Evolutionary conservation across 1,140 invertebrate species (phyloP).

Genomic region (Tetragonula clypearis): DNA sequence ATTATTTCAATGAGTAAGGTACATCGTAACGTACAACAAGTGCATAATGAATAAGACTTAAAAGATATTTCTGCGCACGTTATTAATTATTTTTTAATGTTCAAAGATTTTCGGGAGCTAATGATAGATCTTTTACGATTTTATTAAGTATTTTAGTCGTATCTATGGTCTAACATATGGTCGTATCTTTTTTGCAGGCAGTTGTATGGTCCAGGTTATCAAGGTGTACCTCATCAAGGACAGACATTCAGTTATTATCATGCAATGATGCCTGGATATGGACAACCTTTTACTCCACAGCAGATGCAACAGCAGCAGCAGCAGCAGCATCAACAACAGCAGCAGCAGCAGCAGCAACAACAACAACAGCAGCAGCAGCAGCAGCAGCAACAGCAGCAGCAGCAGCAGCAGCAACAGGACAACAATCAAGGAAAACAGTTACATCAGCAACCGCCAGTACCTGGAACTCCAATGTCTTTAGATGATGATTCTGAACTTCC

Average conservation of each 20-base stretch:
- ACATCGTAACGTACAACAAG: not conserved
- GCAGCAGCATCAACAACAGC: too few species aligned
- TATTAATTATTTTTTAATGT: not conserved
- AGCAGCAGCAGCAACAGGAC: constrained; percentile 69
- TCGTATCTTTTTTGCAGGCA: constrained; percentile 70
- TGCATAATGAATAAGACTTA: not conserved
- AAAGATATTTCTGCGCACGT: not conserved
- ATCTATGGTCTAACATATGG: not conserved
- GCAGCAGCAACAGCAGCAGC: constrained; percentile 65
- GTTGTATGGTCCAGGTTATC: constrained; percentile 77
- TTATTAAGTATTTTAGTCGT: too few species aligned
- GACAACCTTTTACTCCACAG: constrained; percentile 74
- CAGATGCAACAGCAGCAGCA: constrained; percentile 70
- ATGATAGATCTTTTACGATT: not conserved
- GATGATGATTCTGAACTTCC: constrained; percentile 80
- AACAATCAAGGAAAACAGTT: constrained; percentile 71
- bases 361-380: constrained; percentile 67
- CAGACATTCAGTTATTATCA: constrained; percentile 79
- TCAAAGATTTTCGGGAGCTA: not conserved
- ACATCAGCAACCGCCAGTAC: constrained; percentile 73
- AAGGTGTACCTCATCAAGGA: constrained; percentile 70
- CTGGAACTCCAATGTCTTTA: constrained; percentile 75
- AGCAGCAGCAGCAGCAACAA: constrained; percentile 64
- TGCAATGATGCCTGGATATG: constrained; percentile 77
- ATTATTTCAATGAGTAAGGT: not conserved